Conservation (phyloP, 2,888 invertebrate genomes). For the Chymomyza procnemis region DNA sequence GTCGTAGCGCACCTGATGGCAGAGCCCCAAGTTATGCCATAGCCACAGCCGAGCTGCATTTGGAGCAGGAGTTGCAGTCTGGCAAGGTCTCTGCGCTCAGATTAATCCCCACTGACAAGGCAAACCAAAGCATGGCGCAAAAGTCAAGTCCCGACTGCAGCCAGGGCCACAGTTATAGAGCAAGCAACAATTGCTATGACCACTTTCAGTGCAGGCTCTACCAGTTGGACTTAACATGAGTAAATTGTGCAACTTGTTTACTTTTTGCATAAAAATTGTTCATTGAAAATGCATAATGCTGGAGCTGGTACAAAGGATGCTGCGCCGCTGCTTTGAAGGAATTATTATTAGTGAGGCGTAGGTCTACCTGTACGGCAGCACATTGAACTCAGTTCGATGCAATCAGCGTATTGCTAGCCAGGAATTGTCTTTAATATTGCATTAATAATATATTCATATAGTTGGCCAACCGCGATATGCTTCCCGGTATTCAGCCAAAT, state of each 20-base stretch:
- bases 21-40: not conserved
- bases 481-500: conserved; percentile 67
- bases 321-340: conserved; percentile 41
- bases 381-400: conserved; percentile 67
- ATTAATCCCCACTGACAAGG: conserved; percentile 65
- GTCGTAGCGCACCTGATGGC: conserved; percentile 21
- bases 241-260: conserved; percentile 73
- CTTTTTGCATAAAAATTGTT: conserved; percentile 73
- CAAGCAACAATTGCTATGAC: conserved; percentile 64
- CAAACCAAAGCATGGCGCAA: conserved; percentile 20
- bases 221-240: conserved; percentile 56
- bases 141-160: conserved; percentile 16
- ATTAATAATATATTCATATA: conserved; percentile 70
- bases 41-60: conserved; percentile 30
- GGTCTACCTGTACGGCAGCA: conserved; percentile 43
- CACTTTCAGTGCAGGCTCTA: conserved; percentile 13
- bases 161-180: conserved; percentile 62
- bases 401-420: conserved; percentile 62
- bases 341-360: conserved; percentile 51
- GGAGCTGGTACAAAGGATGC: conserved; percentile 51
- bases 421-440: conserved; percentile 58
- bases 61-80: conserved; percentile 5
- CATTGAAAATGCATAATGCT: conserved; percentile 69
- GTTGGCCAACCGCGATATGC: conserved; percentile 37
- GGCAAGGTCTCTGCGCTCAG: conserved; percentile 55